phyloP scores from a whole-genome alignment of 2,888 invertebrate genomes.

The Agrochola macilenta region DNA sequence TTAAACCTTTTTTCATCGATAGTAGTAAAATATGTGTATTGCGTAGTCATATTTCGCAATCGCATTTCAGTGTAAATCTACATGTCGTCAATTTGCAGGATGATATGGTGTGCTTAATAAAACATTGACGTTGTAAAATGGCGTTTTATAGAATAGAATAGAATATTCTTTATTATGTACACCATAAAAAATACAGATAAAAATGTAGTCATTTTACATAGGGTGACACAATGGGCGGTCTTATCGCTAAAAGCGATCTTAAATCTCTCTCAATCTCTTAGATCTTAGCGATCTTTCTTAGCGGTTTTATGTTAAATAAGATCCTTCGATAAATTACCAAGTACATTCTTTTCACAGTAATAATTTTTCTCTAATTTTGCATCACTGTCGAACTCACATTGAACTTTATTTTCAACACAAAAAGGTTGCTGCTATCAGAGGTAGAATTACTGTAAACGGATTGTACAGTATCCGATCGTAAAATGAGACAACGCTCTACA shows the following conservation, averaged over 20 bases:
- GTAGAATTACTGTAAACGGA: background rate
- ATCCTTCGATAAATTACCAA: background rate
- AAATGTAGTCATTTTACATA: no score
- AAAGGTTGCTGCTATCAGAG: background rate
- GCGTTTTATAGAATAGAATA: no score
- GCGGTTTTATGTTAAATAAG: background rate
- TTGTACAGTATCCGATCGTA: background rate
- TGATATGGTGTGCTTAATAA: slow-evolving; percentile 16
- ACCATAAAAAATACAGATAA: no score
- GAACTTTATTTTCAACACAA: background rate
- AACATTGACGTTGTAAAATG: slow-evolving; percentile 10
- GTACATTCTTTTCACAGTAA: background rate
- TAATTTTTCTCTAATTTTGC: no score
- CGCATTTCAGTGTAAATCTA: slow-evolving; percentile 15
- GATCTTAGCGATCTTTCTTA: no score
- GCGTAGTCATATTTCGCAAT: slow-evolving; percentile 10
- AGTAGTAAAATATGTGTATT: background rate
- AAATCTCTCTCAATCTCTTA: no score
- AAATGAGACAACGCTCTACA: no score
- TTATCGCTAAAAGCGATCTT: no score
- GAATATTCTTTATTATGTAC: no score
- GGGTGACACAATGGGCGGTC: no score
- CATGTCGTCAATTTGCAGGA: slow-evolving; percentile 22
- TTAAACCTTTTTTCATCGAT: background rate
- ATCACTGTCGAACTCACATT: background rate